Evolutionary conservation across 2,888 invertebrate species (phyloP).

Genomic region (Stomorhina lunata): DNA sequence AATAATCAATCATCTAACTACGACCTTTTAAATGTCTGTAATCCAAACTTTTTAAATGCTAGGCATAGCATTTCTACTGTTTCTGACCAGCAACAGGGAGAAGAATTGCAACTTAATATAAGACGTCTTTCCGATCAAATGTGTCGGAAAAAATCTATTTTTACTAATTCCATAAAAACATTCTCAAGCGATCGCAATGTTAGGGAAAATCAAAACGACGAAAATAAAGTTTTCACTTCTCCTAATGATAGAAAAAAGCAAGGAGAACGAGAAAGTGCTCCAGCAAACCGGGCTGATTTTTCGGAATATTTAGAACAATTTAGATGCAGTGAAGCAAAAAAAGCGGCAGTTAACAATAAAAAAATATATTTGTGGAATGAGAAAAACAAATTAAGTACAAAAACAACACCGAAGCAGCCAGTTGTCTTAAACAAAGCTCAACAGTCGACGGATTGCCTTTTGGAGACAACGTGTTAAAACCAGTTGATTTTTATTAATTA

Average conservation of each 20-base stretch:
- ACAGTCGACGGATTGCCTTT: conserved; percentile 72
- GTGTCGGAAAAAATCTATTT: conserved; percentile 55
- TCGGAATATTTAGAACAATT: conserved; percentile 72
- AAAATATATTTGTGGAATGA: neutral
- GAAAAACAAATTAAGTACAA: conserved; percentile 9
- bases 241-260: neutral
- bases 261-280: neutral
- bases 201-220: conserved; percentile 38
- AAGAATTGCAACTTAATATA: conserved; percentile 78
- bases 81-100: conserved; percentile 71
- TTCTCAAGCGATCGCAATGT: conserved; percentile 68
- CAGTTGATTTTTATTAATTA: no score
- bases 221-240: conserved; percentile 25
- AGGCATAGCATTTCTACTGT: conserved; percentile 78
- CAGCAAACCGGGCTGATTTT: conserved; percentile 67
- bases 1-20: conserved; percentile 18
- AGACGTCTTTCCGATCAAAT: conserved; percentile 78
- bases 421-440: conserved; percentile 68
- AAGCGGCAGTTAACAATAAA: conserved; percentile 58
- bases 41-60: conserved; percentile 73
- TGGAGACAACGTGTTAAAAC: conserved; percentile 78
- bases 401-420: conserved; percentile 65
- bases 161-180: conserved; percentile 59
- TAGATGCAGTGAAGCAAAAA: conserved; percentile 70
- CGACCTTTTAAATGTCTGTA: conserved; percentile 72